Base-by-base conservation (phyloP, 2,113 vertebrate species). In the Xerus inauris region DNA sequence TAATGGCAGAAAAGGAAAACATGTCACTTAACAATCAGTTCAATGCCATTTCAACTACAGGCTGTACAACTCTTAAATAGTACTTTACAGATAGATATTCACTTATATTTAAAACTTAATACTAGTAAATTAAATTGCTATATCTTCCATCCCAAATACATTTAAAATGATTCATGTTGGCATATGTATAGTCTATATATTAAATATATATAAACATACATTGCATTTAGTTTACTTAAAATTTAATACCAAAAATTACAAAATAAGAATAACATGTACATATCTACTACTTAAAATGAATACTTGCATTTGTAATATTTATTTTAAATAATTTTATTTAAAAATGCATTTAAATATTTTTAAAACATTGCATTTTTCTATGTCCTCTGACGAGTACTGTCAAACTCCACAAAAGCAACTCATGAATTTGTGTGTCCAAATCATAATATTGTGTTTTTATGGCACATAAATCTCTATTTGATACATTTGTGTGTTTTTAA, bases 271-370 rank as follows among this genome's bases (percentile, higher is more conserved):
- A n/a, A 32, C 26, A 47, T 9, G 94, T 84, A 42, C 17, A 3
- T 88, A n/a, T 62, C 38, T 82, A 28, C 51, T 65, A 85, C 26
- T 73, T 97, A 90, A 89, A 93, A 62, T 93, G 26, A 73, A 64
- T 89, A 6, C 28, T 54, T 69, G 17, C 45, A 47, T 9, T 83
- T 19, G 67, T 75, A 14, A 54, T 80, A 64, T 86, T 94, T 89
- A 30, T 22, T 92, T 92, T 67, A 92, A 91, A 65, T 88, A 35
- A 69, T 16, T 81, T 87, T 5, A 65, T 71, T 91, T 88, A 1
- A 57, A 57, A 57, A 57, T 57, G 54, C 59, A 62, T 62, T 28
- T 28, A 62, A 62, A 62, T 62, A 62, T 62, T 62, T 57, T 62
- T 62, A 62, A 62, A 62, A 28, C 26, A 11, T 62, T 45, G 12